phyloP scores from a whole-genome alignment of 2,888 invertebrate genomes.

The Agriopis aurantiaria region DNA sequence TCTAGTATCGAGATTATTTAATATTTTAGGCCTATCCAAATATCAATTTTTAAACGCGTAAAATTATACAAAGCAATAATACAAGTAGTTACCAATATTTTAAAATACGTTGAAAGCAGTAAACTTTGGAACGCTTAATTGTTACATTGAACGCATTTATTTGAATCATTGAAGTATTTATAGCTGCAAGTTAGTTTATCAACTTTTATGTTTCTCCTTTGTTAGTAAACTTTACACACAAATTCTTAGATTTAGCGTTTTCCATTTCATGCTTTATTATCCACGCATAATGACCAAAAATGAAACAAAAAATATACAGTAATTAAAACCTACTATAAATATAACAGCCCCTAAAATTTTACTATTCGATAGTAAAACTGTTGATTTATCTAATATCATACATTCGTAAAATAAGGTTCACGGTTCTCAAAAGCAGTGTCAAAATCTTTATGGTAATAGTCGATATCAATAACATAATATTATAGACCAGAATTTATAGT shows the following conservation, averaged over 20 bases:
- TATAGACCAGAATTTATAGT: slow-evolving; percentile 41
- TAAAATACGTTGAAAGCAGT: slow-evolving; percentile 37
- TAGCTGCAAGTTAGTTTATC: slow-evolving; percentile 30
- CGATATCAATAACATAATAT: slow-evolving; percentile 46
- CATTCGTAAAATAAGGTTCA: slow-evolving; percentile 69
- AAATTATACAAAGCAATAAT: slow-evolving; percentile 50
- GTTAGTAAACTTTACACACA: slow-evolving; percentile 15
- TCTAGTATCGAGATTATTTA: slow-evolving; percentile 68
- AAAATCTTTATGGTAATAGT: slow-evolving; percentile 66
- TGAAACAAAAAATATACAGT: slow-evolving; percentile 81
- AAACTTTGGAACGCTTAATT: slow-evolving; percentile 19
- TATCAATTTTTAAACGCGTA: slow-evolving; percentile 60
- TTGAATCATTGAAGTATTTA: slow-evolving; percentile 38
- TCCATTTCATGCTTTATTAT: slow-evolving; percentile 50
- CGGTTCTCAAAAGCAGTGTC: slow-evolving; percentile 77
- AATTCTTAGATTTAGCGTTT: slow-evolving; percentile 26
- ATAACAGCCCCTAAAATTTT: slow-evolving; percentile 83
- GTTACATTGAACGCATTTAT: slow-evolving; percentile 42
- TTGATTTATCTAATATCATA: slow-evolving; percentile 71
- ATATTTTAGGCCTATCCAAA: slow-evolving; percentile 72
- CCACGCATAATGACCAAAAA: slow-evolving; percentile 57
- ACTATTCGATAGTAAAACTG: slow-evolving; percentile 83
- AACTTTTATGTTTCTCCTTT: not conserved
- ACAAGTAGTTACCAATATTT: slow-evolving; percentile 47
- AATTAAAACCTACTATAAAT: slow-evolving; percentile 75